phyloP scores from a whole-genome alignment of 2,113 vertebrate species.

The Psophia crepitans region DNA sequence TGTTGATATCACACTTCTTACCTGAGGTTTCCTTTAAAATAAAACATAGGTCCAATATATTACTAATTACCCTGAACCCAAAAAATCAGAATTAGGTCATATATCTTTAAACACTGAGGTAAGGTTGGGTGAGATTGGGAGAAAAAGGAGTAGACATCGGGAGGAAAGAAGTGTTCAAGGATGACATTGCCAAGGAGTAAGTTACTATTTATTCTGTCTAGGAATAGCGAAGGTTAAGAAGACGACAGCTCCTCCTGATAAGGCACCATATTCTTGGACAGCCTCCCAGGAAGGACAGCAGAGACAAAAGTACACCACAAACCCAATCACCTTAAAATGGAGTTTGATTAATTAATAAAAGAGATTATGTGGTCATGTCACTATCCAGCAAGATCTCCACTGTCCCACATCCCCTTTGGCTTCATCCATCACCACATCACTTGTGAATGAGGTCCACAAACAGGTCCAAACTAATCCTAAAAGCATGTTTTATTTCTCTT shows the following conservation, averaged over 20 bases:
- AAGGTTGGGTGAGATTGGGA: neutral
- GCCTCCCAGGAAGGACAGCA: neutral
- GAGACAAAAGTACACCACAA: neutral
- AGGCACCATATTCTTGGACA: neutral
- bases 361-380: neutral
- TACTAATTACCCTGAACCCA: neutral
- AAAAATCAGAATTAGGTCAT: neutral
- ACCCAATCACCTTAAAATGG: neutral
- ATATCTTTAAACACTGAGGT: fast-evolving
- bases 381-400: neutral
- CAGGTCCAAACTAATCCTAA: fast-evolving
- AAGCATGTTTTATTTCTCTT: fast-evolving
- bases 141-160: neutral
- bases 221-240: neutral
- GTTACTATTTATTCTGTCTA: neutral
- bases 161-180: neutral
- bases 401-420: neutral
- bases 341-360: neutral
- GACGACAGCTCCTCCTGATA: neutral
- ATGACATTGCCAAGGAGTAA: neutral
- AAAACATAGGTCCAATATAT: neutral
- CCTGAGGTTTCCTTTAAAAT: neutral
- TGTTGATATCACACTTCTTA: neutral
- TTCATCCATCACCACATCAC: fast-evolving
- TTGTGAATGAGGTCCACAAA: neutral